Evolutionary conservation across 2,888 invertebrate species (phyloP), one percentile per base, ranked within the genome.

Genomic region (Lasioglossum morio): DNA sequence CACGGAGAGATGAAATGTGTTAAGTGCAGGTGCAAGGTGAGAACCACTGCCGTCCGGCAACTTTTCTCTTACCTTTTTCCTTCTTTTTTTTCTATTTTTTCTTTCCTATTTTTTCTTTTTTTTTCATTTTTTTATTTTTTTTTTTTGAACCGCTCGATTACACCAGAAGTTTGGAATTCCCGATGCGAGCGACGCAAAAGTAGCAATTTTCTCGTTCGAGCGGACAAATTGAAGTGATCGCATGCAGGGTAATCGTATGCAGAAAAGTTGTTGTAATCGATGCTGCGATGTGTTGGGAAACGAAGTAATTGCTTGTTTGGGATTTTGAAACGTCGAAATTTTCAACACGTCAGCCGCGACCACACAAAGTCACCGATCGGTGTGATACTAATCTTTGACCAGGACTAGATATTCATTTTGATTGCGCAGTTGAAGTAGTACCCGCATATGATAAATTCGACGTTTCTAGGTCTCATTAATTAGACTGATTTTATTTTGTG

Each of bases 1-100:
- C 97, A 98, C 92, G 98, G 98, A 60, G 98, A 98, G 93, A 97
- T 98, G 95, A 97, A 98, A 95, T 99, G 99, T 95, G 97, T 99
- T 94, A 97, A 97, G 91, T 99, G 99, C 95, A 97, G 97, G 92
- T 99, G 99, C 96, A 98, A 98, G 97, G 98, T 98, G 95, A 63
- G 66, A 66, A 37, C 23, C 66, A 34, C 34, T 66, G 66, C 19
- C 7, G 66, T 8, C 10, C 66, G 34, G 34, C 19, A 37, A 37
- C 19, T 34, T 34, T 37, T 66, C 23, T 34, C 19, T 37, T 19
- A 34, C 23, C 34, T 19, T 37, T 66, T 37, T 27, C 30, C 60
- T n/a, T 16, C 16, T 27, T 16, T n/a, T 16, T n/a, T 63, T 63
- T 30, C 16, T 63, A 16, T 63, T 16, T 48, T 5, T 53, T 23